Evolutionary conservation across 2,113 vertebrate species (phyloP).

Genomic region (Mormyrus lacerda): DNA sequence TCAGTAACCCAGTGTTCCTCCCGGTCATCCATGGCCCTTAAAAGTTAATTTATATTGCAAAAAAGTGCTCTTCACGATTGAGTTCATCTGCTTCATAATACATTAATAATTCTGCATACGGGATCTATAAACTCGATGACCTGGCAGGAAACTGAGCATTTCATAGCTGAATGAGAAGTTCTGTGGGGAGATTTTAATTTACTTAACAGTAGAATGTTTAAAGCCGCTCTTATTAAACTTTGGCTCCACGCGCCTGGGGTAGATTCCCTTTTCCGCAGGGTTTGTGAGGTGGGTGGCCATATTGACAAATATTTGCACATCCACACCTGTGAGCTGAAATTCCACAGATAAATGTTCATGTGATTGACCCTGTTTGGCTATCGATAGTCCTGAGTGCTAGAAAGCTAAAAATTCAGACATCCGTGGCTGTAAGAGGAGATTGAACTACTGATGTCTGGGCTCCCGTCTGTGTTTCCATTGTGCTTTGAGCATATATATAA

Average conservation of each 20-base stretch:
- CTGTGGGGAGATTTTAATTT: neutral
- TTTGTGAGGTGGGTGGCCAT: neutral
- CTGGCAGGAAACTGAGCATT: neutral
- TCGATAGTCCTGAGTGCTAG: neutral
- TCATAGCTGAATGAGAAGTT: neutral
- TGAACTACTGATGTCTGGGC: neutral
- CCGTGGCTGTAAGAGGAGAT: neutral
- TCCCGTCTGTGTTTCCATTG: neutral
- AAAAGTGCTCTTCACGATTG: neutral
- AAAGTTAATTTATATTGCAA: neutral
- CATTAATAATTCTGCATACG: neutral
- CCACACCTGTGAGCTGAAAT: neutral
- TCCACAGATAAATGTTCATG: neutral
- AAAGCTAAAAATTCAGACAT: neutral
- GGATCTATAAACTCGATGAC: neutral
- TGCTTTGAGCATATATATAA: neutral
- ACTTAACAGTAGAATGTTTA: neutral
- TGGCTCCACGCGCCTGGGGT: neutral
- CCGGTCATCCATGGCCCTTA: neutral
- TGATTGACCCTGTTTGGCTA: neutral
- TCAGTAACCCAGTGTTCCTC: neutral
- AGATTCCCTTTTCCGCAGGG: neutral
- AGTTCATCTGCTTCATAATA: neutral
- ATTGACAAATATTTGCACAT: neutral
- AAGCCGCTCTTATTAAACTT: neutral